Evolutionary conservation across 2,888 invertebrate genomes (phyloP).

Genomic region (Coenonympha arcania): DNA sequence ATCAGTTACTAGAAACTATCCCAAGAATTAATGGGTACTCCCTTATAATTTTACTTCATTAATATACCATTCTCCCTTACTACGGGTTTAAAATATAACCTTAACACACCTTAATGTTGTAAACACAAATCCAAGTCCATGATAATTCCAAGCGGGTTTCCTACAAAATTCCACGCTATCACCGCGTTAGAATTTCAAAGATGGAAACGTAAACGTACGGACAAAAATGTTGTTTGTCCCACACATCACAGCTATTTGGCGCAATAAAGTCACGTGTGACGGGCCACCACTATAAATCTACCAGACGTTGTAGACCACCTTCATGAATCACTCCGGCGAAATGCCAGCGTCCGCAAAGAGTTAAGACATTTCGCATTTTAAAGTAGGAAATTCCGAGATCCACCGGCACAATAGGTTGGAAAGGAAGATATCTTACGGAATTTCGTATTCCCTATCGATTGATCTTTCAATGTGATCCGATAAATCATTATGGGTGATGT

Average conservation of each 20-base stretch:
- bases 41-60: no score
- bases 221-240: constrained; percentile 21
- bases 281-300: constrained; percentile 58
- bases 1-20: no score
- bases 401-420: constrained; percentile 3
- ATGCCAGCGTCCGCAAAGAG: constrained; percentile 24
- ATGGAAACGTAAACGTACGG: constrained; percentile 8
- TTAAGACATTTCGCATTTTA: constrained; percentile 26
- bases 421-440: not conserved
- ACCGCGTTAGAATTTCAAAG: constrained; percentile 1
- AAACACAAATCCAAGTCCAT: no score
- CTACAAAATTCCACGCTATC: not conserved
- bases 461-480: not conserved
- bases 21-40: no score
- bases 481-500: not conserved
- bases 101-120: no score
- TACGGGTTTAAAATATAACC: no score
- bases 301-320: constrained; percentile 36
- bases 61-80: no score
- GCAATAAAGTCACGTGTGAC: constrained; percentile 60
- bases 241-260: constrained; percentile 40
- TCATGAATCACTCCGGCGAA: constrained; percentile 51
- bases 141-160: not conserved
- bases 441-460: not conserved
- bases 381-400: constrained; percentile 18